Base-by-base conservation (phyloP, 2,888 invertebrate genomes). In the Drosophila dives region DNA sequence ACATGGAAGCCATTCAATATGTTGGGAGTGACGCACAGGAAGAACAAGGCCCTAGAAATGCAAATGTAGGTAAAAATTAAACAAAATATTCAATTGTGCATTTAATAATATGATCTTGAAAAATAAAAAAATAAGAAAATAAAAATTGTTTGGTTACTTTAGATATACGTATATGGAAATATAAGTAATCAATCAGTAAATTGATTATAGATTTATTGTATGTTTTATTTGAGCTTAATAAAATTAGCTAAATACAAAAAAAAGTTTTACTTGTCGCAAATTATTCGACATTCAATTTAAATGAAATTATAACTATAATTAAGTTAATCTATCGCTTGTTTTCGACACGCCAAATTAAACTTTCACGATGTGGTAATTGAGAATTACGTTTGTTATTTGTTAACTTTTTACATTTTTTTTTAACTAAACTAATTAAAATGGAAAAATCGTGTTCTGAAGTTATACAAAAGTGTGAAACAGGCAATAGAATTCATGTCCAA, bases 1-100 rank as follows among this genome's bases (percentile, higher is more conserved):
- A 94, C 94, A 79, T 94, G 94, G 88, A 94, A 94, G 3, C 94
- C 94, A 80, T 94, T 94, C 64, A 94, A 90, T 38, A 94, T 92
- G 38, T 94, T 93, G 20, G 94, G 94, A 1, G 93, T 91, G 5
- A 94, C 91, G 50, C 94, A 94, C 1, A 94, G 91, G 61, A 94
- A 91, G 70, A 94, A 94, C 54, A 94, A 81, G 8, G 91, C 91
- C 94, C 94, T 93, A 33, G 23, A 53, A 34, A 33, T 17, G 33
- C 8, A 45, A 53, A n/a, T 7, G n/a, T 15, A 23, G 3, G 15
- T 7, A 15, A 23, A 1, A 23, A 15, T 45, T 23, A 23, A 23
- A 15, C 15, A 8, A 23, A 23, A 23, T 20, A 20, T 45, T 7
- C 1, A 6, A 45, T 12, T 42, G 6, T 0, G 29, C 5, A 15